These are phyloP conservation scores for Fregata magnificens DNA, from an alignment of 2,113 vertebrate genomes.

Conservation along the genomic window DNA sequence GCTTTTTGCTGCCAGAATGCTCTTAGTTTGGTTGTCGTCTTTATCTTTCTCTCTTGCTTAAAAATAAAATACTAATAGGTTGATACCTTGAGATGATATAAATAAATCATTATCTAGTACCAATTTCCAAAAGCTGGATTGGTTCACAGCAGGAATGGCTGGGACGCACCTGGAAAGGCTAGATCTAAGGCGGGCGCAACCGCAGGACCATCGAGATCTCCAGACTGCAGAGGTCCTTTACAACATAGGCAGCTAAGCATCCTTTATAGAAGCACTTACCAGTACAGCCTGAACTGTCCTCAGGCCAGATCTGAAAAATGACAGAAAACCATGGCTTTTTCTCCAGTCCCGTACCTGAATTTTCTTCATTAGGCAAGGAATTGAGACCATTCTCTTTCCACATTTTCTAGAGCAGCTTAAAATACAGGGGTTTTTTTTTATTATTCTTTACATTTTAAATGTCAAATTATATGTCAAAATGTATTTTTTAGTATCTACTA, in stretches of 20 bases:
- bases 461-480: background rate
- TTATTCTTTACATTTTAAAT: background rate
- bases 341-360: background rate
- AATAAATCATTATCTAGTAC: background rate
- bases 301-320: background rate
- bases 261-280: background rate
- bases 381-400: background rate
- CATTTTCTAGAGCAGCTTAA: background rate
- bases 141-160: background rate
- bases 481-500: background rate
- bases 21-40: background rate
- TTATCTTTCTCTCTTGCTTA: background rate
- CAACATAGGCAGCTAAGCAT: background rate
- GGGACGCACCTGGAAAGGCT: background rate
- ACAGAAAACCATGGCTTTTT: background rate
- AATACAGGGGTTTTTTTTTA: background rate
- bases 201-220: background rate
- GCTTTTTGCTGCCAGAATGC: background rate
- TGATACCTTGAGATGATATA: background rate
- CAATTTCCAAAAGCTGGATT: background rate
- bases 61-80: background rate
- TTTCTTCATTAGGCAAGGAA: background rate
- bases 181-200: background rate
- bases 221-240: background rate
- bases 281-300: background rate